Evolutionary conservation across 23 tunicate genomes (phyloP).

Genomic region (Aplidium turbinatum): DNA sequence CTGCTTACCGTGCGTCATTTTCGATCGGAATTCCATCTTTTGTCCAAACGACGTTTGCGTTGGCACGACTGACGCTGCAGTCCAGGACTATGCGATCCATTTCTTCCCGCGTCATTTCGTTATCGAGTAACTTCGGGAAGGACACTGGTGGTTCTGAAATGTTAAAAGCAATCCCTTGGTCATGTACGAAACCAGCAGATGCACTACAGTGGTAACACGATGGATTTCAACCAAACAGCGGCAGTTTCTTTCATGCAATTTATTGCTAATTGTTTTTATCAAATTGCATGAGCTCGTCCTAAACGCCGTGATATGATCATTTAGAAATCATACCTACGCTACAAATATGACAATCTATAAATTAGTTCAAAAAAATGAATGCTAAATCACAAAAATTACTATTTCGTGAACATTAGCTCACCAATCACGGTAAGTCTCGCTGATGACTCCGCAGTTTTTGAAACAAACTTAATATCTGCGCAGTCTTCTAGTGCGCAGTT

Average conservation of each 20-base stretch:
- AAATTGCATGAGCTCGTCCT: no score
- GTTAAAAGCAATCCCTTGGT: no score
- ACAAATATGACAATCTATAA: no score
- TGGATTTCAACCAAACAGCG: no score
- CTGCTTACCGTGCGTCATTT: slow-evolving; percentile 42
- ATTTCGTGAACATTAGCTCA: slow-evolving; percentile 15
- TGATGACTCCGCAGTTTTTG: slow-evolving; percentile 60
- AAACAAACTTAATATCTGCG: slow-evolving; percentile 65
- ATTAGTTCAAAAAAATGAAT: no score
- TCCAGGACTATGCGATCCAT: slow-evolving; percentile 78
- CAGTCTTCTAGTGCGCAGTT: slow-evolving; percentile 65
- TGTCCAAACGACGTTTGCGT: slow-evolving; percentile 79
- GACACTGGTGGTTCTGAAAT: slow-evolving; percentile 81
- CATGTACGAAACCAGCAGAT: no score
- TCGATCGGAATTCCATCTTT: slow-evolving; percentile 39
- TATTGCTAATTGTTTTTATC: no score
- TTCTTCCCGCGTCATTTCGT: slow-evolving; percentile 53
- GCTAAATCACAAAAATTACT: no score
- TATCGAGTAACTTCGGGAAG: slow-evolving; percentile 51
- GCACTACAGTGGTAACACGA: no score
- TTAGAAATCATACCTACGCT: no score
- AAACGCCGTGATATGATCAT: no score
- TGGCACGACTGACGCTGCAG: slow-evolving; percentile 69
- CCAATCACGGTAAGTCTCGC: slow-evolving; percentile 76
- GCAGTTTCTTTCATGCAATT: no score